A percentile compares a stretch with the other conserved stretches of the same genome.
Evolutionary conservation across 2,888 invertebrate genomes (phyloP).

Genomic region (Oligia latruncula): DNA sequence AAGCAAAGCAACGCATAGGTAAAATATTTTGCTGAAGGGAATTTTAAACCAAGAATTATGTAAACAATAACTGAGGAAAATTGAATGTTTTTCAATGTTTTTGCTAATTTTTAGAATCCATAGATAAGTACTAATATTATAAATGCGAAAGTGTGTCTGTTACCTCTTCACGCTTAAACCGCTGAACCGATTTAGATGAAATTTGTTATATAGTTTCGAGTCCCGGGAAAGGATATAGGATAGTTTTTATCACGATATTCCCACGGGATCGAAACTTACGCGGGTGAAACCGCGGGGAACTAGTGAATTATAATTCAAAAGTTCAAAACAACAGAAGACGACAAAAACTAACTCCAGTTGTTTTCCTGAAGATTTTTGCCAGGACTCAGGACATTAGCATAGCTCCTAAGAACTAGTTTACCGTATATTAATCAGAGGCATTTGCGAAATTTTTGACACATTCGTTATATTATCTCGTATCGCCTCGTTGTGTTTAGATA

Average conservation of each 20-base stretch:
- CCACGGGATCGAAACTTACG: no score
- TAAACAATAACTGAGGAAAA: slow-evolving; percentile 39
- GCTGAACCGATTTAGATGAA: no score
- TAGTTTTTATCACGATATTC: no score
- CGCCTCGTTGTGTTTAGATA: not conserved
- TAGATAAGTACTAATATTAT: no score
- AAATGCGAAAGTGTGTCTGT: no score
- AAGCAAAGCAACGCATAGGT: not conserved
- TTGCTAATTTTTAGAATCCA: slow-evolving; percentile 22
- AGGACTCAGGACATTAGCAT: not conserved
- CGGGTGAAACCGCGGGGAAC: no score
- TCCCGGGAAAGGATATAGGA: no score
- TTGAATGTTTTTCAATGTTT: slow-evolving; percentile 28
- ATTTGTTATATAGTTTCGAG: no score
- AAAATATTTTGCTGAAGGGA: slow-evolving; percentile 7
- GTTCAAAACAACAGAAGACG: slow-evolving; percentile 1
- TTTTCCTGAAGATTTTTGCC: not conserved
- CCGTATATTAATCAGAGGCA: not conserved
- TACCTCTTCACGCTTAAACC: no score
- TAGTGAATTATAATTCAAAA: not conserved
- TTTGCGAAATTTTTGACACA: not conserved
- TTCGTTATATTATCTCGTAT: not conserved
- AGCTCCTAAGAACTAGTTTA: not conserved
- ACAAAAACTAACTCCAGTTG: not conserved
- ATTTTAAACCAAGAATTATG: slow-evolving; percentile 16